Evolutionary conservation across 53 echinoderm and acorn worm species (phyloP).

Genomic region (Paelopatides confundens): DNA sequence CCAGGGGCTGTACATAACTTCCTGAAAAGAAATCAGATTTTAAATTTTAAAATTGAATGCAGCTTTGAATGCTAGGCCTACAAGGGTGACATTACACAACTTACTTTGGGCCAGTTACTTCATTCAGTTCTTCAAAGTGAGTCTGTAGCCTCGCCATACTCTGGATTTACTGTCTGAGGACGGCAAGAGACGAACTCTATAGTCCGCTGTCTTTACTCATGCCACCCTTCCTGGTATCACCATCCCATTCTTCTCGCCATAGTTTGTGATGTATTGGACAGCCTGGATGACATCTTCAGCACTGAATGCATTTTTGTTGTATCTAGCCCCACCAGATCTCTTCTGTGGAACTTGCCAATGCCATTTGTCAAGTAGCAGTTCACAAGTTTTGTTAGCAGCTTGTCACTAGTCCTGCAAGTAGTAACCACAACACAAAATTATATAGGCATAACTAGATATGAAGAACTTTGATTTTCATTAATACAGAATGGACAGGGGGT

Average conservation of each 20-base stretch:
- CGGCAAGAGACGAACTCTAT: constrained; percentile 38
- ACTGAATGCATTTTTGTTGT: constrained; percentile 7
- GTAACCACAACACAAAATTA: constrained; percentile 13
- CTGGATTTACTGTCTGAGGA: constrained; percentile 13
- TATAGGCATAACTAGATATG: too few species aligned
- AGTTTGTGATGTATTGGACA: constrained; percentile 32
- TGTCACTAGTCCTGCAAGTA: constrained; percentile 20
- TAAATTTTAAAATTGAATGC: too few species aligned
- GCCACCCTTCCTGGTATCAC: constrained; percentile 34
- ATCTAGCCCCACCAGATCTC: constrained; percentile 15
- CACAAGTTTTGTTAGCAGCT: constrained; percentile 13
- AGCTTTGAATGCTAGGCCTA: too few species aligned
- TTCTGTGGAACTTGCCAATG: constrained; percentile 23
- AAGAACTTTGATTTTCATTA: too few species aligned
- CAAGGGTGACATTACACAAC: too few species aligned
- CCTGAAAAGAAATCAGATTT: too few species aligned
- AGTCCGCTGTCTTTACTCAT: constrained; percentile 26
- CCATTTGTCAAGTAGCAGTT: constrained; percentile 29
- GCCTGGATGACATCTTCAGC: constrained; percentile 24
- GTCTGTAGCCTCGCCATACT: constrained; percentile 26
- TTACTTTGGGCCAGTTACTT: background rate
- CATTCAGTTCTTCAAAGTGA: constrained; percentile 17
- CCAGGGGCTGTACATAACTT: too few species aligned
- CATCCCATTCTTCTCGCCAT: constrained; percentile 13
- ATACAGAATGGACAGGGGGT: too few species aligned